phyloP scores from a whole-genome alignment of 2,888 invertebrate species.

The Bruchidius siliquastri region DNA sequence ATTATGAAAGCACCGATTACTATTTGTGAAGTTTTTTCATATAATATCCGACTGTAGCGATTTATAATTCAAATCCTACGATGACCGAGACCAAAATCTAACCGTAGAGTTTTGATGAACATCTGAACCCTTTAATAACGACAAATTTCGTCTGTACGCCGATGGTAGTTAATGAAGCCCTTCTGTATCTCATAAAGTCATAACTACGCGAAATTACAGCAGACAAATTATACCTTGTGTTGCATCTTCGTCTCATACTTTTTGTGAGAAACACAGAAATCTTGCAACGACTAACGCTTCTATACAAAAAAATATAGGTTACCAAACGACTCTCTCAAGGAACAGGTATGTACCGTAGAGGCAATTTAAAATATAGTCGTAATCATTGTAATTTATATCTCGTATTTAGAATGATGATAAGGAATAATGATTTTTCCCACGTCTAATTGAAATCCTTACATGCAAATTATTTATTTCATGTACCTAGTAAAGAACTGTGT shows the following conservation, averaged over 20 bases:
- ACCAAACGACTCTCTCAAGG: neutral
- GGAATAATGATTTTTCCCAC: neutral
- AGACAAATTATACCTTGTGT: conserved; percentile 8
- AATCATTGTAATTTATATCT: neutral
- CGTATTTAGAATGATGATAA: neutral
- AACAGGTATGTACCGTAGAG: neutral
- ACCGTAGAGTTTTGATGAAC: no score
- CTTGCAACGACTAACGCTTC: conserved; percentile 3
- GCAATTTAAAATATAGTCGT: neutral
- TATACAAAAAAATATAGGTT: neutral
- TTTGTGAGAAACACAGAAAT: conserved; percentile 9
- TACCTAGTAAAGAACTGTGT: no score
- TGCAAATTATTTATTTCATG: no score
- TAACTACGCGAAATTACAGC: conserved; percentile 5
- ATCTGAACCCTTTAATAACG: neutral
- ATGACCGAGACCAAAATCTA: no score
- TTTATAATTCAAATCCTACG: no score
- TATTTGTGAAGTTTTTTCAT: no score
- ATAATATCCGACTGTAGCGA: no score
- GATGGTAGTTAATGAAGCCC: conserved; percentile 10
- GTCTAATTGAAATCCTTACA: no score
- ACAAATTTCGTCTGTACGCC: neutral
- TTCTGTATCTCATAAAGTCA: conserved; percentile 8
- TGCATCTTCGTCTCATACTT: conserved; percentile 9
- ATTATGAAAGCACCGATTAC: no score